Base-by-base conservation (phyloP, 2,797 vertebrate genomes). In the Channa striata region DNA sequence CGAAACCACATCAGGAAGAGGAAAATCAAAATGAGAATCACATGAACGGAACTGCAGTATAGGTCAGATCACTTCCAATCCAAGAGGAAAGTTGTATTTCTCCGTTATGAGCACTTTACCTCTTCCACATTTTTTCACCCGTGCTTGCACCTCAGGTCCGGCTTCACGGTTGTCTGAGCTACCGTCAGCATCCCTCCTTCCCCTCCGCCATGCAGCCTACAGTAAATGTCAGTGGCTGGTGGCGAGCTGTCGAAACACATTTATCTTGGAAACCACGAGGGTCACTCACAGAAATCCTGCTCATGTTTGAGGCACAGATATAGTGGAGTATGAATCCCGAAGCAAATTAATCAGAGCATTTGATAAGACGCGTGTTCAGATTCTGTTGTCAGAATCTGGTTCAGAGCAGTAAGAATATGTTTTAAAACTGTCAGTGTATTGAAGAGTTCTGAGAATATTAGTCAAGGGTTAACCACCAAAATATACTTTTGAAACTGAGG, bases 171-270 rank as follows among this genome's bases (percentile, higher is more conserved):
- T 62, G 74, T 71, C 82, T 77, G 79, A 82, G 69, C 82, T 78
- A 62, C 74, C 78, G 74, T 77, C 68, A 50, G 66, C 74, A 76
- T 57, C 59, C 51, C 6, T 40, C 74, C n/a, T 72, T 70, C 74
- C 54, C 51, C 62, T 63, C 74, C 48, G 54, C 69, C 51, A 59
- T 42, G 52, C 73, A 75, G 74, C 78, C 78, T 71, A 59, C 66
- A 40, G 82, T 89, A 91, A 93, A 93, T 91, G 91, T 92, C 92
- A 92, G 65, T 39, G 74, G 75, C 84, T 79, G 85, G 77, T 87
- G 84, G 87, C 84, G 81, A 87, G 81, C 82, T 91, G 90, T 92
- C 87, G 1, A 80, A 87, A 87, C 81, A 79, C 78, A 91, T 92
- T 87, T 77, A 72, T 86, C 81, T 79, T 36, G 2, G 51, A 77